Evolutionary conservation across 2,797 vertebrate genomes (phyloP), one percentile per base, ranked within the genome.

Genomic region (Hypotaenidia philippensis): DNA sequence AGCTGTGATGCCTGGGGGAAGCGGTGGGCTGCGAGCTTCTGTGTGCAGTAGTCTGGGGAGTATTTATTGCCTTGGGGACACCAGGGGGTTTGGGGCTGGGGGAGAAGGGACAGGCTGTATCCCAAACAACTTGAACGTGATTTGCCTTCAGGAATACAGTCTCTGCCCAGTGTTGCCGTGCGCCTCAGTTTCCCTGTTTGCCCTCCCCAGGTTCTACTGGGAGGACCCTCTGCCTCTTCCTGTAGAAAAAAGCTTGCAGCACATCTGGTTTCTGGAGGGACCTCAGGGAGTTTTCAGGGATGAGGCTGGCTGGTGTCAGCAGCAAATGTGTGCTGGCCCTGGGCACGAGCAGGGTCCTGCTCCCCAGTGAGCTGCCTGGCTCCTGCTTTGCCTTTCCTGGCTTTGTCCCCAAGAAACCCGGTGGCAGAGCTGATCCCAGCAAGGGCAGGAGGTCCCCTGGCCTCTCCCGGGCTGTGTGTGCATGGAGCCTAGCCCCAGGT

Each of bases 1-100:
- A 99, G 92, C 98, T 99, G 95, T 99, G 98, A 99, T 3, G 2
- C 13, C 22, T 16, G 1, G 8, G 8, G 21, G n/a, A 56, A 66
- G 49, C 1, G 8, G 27, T 52, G 93, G 86, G 68, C 47, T 11
- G 0, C 65, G 74, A 52, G 49, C 41, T 79, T 65, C 6, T 14
- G 70, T 4, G 29, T 65, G 94, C 70, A 25, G 83, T 95, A 72
- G 82, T 57, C 72, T 89, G 27, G 88, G 79, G 68, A 92, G 89
- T 91, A 94, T 92, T 92, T 95, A 89, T 91, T 93, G 64, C 32
- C 75, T 44, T 68, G 76, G 69, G 57, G 74, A 84, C 66, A 57
- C 32, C 69, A 14, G 17, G 81, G 88, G 32, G 36, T 32, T 76
- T 91, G 52, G 57, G 95, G 56, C 60, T 49, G 53, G 81, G 89